These are phyloP conservation scores for Laupala kohalensis DNA, from an alignment of 1,140 invertebrate genomes.

Conservation along the genomic window DNA sequence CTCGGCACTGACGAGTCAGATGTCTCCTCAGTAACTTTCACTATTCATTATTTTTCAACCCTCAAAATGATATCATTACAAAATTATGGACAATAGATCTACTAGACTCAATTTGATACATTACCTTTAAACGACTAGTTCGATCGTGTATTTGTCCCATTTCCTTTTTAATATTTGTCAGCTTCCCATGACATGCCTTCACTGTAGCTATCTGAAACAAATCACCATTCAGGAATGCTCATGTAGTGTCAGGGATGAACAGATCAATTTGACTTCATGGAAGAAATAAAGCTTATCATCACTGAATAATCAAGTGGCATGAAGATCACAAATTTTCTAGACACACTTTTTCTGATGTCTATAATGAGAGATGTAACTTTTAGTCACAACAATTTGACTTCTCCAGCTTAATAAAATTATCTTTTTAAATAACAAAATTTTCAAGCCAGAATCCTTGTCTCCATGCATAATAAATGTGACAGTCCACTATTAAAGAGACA, in stretches of 20 bases:
- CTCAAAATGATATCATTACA: too few relatives aligned
- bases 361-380: neutral
- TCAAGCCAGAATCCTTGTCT: too few relatives aligned
- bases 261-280: neutral
- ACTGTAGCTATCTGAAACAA: slow-evolving; percentile 23
- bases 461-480: too few relatives aligned
- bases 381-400: neutral
- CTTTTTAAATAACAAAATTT: too few relatives aligned
- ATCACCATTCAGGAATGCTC: neutral
- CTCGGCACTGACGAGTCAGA: too few relatives aligned
- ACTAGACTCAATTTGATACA: too few relatives aligned
- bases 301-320: neutral
- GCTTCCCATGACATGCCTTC: slow-evolving; percentile 28
- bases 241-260: neutral
- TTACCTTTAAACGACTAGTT: slow-evolving; percentile 29
- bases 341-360: neutral
- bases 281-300: neutral
- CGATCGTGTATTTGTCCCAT: slow-evolving; percentile 28
- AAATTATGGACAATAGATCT: too few relatives aligned
- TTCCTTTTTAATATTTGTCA: slow-evolving; percentile 27
- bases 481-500: too few relatives aligned
- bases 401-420: too few relatives aligned
- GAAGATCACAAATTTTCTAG: neutral
- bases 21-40: too few relatives aligned
- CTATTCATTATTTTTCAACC: too few relatives aligned